Evolutionary conservation across 1,140 invertebrate genomes (phyloP), one percentile per base, ranked within the genome.

Genomic region (Rhagoletis zephyria): DNA sequence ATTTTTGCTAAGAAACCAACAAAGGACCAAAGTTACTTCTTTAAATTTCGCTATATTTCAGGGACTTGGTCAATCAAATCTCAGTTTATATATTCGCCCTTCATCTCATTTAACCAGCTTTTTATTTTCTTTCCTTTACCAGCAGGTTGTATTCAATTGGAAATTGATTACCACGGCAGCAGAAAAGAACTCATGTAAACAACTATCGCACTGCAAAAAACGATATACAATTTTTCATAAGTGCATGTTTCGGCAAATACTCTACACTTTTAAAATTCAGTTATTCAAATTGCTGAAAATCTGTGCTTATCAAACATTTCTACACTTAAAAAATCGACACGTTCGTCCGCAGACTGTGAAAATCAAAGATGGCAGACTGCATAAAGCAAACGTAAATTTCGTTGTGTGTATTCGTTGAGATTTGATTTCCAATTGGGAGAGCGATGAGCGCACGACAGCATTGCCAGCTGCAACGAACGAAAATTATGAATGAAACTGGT

Each of bases 161-260:
- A 56, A 56, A 59, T 42, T 40, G 12, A 16, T 16, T 7, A 12
- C 51, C 14, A 81, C 16, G 19, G 12, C 10, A 86, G 10, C 14
- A 86, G 40, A 85, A 85, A 30, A 30, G 30, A 30, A 30, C 30
- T 30, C 30, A 86, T 65, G 63, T 86, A 86, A 86, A 86, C 85
- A 86, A 63, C 87, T 87, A 86, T 85, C 89, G 89, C 89, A 89
- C 89, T 89, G 89, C 88, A 88, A 89, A 89, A 89, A 89, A 89
- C 88, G 87, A 87, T 64, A 89, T 88, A 88, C 67, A 88, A 88
- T 88, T 89, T 88, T 87, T 89, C 88, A 89, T 86, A 89, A 89
- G 74, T 59, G 51, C 45, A 81, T 81, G 48, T 81, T 81, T 81
- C n/a, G 56, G 6, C 74, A 56, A 81, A 9, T 81, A 67, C 87